Evolutionary conservation across 2,113 vertebrate species (phyloP).

Genomic region (Lophura nycthemera): DNA sequence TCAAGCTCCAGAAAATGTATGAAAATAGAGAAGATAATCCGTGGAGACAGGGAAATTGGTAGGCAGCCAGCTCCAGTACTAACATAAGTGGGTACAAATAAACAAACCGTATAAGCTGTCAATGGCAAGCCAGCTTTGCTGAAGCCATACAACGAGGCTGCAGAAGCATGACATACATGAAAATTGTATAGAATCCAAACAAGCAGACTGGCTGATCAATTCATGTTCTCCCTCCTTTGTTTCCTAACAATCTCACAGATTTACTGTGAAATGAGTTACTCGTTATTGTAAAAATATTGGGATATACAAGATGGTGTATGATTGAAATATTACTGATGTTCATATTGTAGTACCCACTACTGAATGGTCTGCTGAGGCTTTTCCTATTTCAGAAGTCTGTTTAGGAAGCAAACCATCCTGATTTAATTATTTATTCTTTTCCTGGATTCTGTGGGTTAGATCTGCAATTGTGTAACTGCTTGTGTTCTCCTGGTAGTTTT

Average conservation of each 20-base stretch:
- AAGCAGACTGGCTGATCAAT: neutral
- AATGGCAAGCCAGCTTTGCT: neutral
- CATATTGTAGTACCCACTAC: neutral
- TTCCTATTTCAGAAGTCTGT: neutral
- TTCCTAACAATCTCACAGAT: neutral
- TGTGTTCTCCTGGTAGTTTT: neutral
- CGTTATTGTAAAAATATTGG: neutral
- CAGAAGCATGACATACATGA: neutral
- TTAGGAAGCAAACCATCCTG: neutral
- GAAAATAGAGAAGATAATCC: neutral
- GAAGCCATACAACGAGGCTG: neutral
- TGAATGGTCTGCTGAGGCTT: neutral
- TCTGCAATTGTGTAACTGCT: neutral
- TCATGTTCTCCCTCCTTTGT: neutral
- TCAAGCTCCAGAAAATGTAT: neutral
- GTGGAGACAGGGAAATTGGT: neutral
- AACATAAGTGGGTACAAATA: neutral
- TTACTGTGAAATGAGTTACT: neutral
- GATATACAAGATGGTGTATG: neutral
- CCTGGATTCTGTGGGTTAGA: neutral
- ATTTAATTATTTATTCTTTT: neutral
- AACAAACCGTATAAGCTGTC: neutral
- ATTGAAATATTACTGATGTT: neutral
- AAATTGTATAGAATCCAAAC: neutral
- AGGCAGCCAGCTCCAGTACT: neutral